These are phyloP conservation scores for Gallinago undulata DNA, from an alignment of 2,113 vertebrate species.

Conservation along the genomic window DNA sequence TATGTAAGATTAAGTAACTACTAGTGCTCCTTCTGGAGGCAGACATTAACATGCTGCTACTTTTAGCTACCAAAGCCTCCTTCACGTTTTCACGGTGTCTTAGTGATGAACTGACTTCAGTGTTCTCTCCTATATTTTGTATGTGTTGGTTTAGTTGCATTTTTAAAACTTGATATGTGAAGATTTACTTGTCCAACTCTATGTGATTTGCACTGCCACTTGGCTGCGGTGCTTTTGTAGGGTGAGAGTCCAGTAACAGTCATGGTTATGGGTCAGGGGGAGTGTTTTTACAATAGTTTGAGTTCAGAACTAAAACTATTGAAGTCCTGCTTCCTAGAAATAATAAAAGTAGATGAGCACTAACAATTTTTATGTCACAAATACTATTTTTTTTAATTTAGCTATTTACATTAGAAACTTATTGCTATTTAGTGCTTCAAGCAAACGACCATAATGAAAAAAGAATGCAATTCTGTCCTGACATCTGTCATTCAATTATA, in stretches of 20 bases:
- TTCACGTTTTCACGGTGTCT: neutral
- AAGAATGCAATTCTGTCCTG: neutral
- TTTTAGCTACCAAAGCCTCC: neutral
- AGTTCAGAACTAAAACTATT: neutral
- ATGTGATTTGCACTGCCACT: neutral
- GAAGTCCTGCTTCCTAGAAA: neutral
- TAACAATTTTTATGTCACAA: neutral
- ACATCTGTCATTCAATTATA: neutral
- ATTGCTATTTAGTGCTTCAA: neutral
- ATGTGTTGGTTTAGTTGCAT: neutral
- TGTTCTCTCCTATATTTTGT: neutral
- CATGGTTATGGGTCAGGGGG: neutral
- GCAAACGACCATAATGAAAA: neutral
- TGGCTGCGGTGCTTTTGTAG: neutral
- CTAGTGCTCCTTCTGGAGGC: neutral
- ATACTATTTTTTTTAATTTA: neutral
- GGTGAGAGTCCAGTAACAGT: neutral
- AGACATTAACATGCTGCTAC: neutral
- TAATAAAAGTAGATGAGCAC: neutral
- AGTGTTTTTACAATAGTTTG: neutral
- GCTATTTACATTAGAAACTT: neutral
- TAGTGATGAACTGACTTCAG: neutral
- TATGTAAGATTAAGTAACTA: constrained; percentile 10
- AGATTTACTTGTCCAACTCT: neutral
- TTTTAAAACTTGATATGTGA: neutral